A percentile compares a stretch with the other conserved stretches of the same genome.
Conservation (phyloP, 2,113 vertebrate genomes). For the Megaleporinus macrocephalus region DNA sequence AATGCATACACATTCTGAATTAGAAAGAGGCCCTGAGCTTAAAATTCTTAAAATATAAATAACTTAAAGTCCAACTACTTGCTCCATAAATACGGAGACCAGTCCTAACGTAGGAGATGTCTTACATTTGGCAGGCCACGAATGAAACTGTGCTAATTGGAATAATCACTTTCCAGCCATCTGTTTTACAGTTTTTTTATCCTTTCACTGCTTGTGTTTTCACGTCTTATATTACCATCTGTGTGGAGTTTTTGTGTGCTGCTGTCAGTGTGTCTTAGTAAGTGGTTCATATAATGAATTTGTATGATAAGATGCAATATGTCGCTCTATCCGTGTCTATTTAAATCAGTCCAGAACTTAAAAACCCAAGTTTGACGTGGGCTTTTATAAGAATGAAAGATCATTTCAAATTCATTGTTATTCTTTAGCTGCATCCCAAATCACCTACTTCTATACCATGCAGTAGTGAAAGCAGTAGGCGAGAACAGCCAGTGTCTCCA, state of each 20-base stretch:
- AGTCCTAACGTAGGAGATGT: slow-evolving; percentile 57
- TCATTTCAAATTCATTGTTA: too few relatives aligned
- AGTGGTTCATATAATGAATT: slow-evolving; percentile 34
- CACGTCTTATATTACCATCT: not conserved
- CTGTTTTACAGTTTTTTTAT: slow-evolving; percentile 59
- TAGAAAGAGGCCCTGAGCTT: slow-evolving; percentile 22
- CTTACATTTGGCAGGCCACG: slow-evolving; percentile 63
- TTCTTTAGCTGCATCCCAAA: too few relatives aligned
- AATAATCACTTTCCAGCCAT: slow-evolving; percentile 58
- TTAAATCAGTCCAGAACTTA: not conserved
- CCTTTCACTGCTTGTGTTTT: not conserved
- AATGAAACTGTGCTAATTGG: slow-evolving; percentile 55
- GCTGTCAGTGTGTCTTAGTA: too few relatives aligned
- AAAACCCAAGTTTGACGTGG: too few relatives aligned
- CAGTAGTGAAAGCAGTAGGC: too few relatives aligned
- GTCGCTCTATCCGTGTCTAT: not conserved
- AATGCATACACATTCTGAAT: slow-evolving; percentile 45
- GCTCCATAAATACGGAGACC: slow-evolving; percentile 59
- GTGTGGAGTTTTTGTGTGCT: slow-evolving; percentile 11
- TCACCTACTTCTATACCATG: too few relatives aligned
- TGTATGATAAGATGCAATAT: not conserved
- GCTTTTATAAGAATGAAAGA: too few relatives aligned
- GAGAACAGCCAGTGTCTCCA: too few relatives aligned
- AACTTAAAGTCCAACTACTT: slow-evolving; percentile 53
- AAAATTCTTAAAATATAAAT: slow-evolving; percentile 20